These are phyloP conservation scores for Valencia hispanica DNA, from an alignment of 2,797 vertebrate genomes.

Conservation along the genomic window DNA sequence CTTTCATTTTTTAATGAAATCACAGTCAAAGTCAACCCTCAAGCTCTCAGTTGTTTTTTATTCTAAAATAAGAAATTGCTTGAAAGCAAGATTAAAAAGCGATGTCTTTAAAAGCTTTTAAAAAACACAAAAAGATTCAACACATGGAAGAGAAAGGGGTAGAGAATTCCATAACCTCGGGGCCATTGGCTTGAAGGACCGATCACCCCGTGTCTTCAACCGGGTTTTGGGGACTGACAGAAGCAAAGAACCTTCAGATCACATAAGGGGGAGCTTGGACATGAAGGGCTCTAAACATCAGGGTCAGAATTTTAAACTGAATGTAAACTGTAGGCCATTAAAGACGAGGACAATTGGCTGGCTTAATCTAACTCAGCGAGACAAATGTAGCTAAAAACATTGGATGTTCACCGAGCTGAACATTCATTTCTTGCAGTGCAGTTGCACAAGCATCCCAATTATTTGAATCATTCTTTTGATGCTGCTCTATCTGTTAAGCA, in stretches of 20 bases:
- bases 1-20: not conserved
- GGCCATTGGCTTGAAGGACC: too few relatives aligned
- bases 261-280: too few relatives aligned
- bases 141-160: too few relatives aligned
- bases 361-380: slow-evolving; percentile 28
- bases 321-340: slow-evolving; percentile 25
- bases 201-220: too few relatives aligned
- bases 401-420: slow-evolving; percentile 21
- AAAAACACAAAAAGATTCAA: too few relatives aligned
- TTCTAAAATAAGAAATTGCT: not conserved
- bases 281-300: too few relatives aligned
- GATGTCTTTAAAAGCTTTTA: too few relatives aligned
- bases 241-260: too few relatives aligned
- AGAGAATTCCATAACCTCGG: too few relatives aligned
- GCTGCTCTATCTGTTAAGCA: not conserved
- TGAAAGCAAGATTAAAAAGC: too few relatives aligned
- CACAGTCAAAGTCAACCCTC: not conserved
- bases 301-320: too few relatives aligned
- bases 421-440: slow-evolving; percentile 13
- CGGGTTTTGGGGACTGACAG: too few relatives aligned
- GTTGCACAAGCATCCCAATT: slow-evolving; percentile 26
- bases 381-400: slow-evolving; percentile 46
- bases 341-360: slow-evolving; percentile 32
- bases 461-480: not conserved
- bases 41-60: not conserved